Conservation (phyloP, 1,140 invertebrate genomes). For the Nephila pilipes region DNA sequence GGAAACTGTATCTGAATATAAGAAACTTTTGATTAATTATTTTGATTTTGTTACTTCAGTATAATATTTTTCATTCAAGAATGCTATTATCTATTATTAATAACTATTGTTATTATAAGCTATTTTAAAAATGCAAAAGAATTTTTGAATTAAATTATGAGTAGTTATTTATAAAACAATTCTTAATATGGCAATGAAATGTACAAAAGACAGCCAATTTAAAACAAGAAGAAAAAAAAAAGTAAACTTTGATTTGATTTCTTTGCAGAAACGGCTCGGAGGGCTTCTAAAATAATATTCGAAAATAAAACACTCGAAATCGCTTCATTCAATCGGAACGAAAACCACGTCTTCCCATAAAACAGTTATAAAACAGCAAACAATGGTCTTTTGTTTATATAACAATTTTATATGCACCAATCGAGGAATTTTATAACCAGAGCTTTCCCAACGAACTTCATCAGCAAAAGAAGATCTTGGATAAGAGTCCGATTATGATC, state of each 20-base stretch:
- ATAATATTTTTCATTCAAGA: too few species aligned
- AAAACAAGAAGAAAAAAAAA: neutral
- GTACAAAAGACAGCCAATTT: neutral
- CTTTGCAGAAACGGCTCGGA: neutral
- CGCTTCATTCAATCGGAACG: neutral
- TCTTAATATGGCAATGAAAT: too few species aligned
- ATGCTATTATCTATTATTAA: too few species aligned
- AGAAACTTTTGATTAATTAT: too few species aligned
- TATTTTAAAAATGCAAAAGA: too few species aligned
- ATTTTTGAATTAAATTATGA: too few species aligned
- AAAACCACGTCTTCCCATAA: conserved; percentile 1
- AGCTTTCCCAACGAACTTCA: neutral
- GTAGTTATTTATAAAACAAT: too few species aligned
- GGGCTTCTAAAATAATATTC: too few species aligned
- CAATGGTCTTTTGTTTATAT: neutral
- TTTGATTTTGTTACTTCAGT: too few species aligned
- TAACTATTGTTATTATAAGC: too few species aligned
- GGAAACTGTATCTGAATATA: too few species aligned
- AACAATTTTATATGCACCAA: neutral
- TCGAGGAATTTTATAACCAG: conserved; percentile 2
- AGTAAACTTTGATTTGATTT: neutral
- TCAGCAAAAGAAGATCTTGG: neutral
- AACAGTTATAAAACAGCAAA: neutral
- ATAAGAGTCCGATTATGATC: conserved; percentile 10
- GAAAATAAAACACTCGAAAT: neutral